Evolutionary conservation across 2,113 vertebrate species (phyloP).

Genomic region (Atrichornis clamosus): DNA sequence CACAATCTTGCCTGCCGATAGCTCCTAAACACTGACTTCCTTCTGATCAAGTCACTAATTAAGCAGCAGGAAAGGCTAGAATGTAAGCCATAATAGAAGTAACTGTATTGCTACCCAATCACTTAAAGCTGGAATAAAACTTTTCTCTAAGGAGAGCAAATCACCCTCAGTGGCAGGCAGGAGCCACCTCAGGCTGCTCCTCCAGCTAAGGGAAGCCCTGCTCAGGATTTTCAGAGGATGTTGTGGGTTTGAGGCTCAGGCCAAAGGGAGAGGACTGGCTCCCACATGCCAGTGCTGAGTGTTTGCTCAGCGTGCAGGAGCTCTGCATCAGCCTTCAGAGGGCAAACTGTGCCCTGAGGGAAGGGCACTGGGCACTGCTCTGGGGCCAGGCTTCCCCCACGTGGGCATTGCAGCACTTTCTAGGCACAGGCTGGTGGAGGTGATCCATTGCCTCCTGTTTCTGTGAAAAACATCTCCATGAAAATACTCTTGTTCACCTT

Average conservation of each 20-base stretch:
- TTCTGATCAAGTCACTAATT: neutral
- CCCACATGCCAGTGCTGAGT: fast-evolving
- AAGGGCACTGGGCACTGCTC: neutral
- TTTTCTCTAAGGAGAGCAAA: neutral
- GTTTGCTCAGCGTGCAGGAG: neutral
- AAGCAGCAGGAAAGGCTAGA: neutral
- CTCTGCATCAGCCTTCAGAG: neutral
- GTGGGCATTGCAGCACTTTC: neutral
- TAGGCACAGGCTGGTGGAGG: neutral
- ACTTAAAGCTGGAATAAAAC: neutral
- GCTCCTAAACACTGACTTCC: neutral
- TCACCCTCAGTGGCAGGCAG: neutral
- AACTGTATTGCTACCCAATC: neutral
- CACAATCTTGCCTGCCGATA: fast-evolving
- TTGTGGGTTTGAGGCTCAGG: neutral
- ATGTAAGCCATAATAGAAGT: neutral
- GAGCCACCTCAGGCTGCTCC: neutral
- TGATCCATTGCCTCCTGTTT: neutral
- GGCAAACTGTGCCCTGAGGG: neutral
- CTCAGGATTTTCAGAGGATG: neutral
- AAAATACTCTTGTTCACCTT: neutral
- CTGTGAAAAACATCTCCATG: neutral
- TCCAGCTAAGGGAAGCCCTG: neutral
- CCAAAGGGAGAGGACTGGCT: neutral
- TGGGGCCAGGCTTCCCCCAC: neutral